A percentile compares a stretch with the other conserved stretches of the same genome.
These are phyloP conservation scores for Oncorhynchus nerka DNA, from an alignment of 2,113 vertebrate genomes.

Conservation along the genomic window DNA sequence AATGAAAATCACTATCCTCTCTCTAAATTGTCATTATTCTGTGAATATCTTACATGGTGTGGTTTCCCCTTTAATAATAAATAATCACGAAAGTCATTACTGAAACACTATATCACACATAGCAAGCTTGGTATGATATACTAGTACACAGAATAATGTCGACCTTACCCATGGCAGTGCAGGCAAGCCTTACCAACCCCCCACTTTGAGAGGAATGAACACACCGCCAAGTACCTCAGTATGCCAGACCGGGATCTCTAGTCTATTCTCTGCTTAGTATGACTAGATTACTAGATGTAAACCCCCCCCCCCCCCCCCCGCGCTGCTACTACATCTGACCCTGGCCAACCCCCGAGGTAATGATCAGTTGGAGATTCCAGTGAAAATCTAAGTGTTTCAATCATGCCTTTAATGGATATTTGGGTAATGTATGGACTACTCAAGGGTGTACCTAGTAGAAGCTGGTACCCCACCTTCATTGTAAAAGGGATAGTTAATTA, in stretches of 20 bases:
- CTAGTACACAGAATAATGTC: constrained; percentile 37
- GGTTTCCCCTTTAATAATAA: background rate
- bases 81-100: background rate
- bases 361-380: constrained; percentile 2
- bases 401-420: background rate
- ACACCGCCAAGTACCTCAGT: constrained; percentile 32
- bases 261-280: constrained; percentile 12
- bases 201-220: background rate
- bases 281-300: background rate
- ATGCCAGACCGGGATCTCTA: constrained; percentile 14
- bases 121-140: constrained; percentile 38
- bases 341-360: background rate
- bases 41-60: background rate
- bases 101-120: constrained; percentile 2
- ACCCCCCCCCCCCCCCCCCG: background rate
- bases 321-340: constrained; percentile 38
- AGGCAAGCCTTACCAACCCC: no score
- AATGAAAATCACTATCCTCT: constrained; percentile 34
- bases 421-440: background rate
- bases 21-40: background rate
- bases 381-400: constrained; percentile 7
- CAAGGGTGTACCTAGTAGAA: background rate
- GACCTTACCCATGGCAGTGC: constrained; percentile 24
- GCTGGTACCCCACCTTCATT: background rate
- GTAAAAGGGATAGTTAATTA: background rate